Evolutionary conservation across 2,888 invertebrate genomes (phyloP).

Genomic region (Apamea crenata): DNA sequence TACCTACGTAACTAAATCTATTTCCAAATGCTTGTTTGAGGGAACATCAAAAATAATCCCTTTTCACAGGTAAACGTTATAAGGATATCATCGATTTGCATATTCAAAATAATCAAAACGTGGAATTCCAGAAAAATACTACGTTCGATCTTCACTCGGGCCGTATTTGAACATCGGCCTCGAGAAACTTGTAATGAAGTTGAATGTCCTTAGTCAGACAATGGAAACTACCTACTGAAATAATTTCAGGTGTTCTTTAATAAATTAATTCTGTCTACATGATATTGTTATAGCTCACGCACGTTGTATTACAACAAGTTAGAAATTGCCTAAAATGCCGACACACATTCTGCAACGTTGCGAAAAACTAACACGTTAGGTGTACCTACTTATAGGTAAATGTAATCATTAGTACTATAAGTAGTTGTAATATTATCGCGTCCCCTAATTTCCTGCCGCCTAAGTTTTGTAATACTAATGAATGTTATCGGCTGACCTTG

Average conservation of each 20-base stretch:
- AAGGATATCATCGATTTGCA: background rate
- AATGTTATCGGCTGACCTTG: slow-evolving; percentile 66
- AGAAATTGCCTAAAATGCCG: slow-evolving; percentile 38
- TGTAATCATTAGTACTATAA: slow-evolving; percentile 39
- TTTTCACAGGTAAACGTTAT: background rate
- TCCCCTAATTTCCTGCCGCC: slow-evolving; percentile 64
- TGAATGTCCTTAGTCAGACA: slow-evolving; percentile 18
- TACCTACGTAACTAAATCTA: background rate
- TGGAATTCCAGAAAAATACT: background rate
- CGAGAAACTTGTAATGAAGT: background rate
- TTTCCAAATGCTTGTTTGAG: background rate
- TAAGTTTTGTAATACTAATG: slow-evolving; percentile 60
- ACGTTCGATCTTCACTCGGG: background rate
- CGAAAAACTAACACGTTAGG: slow-evolving; percentile 45
- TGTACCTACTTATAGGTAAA: slow-evolving; percentile 44
- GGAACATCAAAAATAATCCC: background rate
- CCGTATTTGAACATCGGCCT: slow-evolving; percentile 17
- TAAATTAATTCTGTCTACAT: slow-evolving; percentile 20
- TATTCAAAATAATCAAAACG: background rate
- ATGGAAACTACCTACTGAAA: slow-evolving; percentile 9
- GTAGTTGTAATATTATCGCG: slow-evolving; percentile 54
- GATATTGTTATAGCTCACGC: slow-evolving; percentile 26
- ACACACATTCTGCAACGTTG: slow-evolving; percentile 49
- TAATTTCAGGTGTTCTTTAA: slow-evolving; percentile 6
- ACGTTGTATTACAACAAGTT: slow-evolving; percentile 32